Evolutionary conservation across 2,888 invertebrate species (phyloP).

Genomic region (Pantelozetes paolii): DNA sequence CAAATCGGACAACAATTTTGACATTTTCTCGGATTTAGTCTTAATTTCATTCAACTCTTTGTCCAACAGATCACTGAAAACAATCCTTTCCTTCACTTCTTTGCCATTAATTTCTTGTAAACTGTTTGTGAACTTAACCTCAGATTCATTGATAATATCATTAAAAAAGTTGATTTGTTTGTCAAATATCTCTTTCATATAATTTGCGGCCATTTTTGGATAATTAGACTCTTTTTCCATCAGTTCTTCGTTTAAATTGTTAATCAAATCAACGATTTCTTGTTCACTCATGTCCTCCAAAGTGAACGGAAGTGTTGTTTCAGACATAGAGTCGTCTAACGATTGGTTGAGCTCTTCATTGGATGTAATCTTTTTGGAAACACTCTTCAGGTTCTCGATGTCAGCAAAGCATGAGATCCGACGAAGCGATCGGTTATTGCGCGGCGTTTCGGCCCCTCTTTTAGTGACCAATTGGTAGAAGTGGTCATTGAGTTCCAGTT

Average conservation of each 20-base stretch:
- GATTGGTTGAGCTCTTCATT: background rate
- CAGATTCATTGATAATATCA: background rate
- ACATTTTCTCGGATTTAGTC: background rate
- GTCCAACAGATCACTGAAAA: background rate
- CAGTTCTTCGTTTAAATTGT: background rate
- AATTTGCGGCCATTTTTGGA: background rate
- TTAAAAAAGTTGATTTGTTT: constrained; percentile 2
- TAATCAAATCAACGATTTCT: constrained; percentile 13
- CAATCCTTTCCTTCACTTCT: background rate
- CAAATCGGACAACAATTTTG: background rate
- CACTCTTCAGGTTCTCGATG: constrained; percentile 3
- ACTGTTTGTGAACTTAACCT: background rate
- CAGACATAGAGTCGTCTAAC: background rate
- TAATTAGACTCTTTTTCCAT: background rate
- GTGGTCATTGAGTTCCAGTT: background rate
- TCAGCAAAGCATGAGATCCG: constrained; percentile 8
- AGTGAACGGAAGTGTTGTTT: background rate
- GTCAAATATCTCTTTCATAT: background rate
- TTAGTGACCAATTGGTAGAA: background rate
- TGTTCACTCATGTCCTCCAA: constrained; percentile 5
- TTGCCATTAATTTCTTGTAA: background rate
- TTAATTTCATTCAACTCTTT: background rate
- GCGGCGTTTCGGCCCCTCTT: background rate
- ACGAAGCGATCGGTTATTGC: background rate
- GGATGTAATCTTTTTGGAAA: background rate